Evolutionary conservation across 2,888 invertebrate genomes (phyloP).

Genomic region (Diachrysia chrysitis): DNA sequence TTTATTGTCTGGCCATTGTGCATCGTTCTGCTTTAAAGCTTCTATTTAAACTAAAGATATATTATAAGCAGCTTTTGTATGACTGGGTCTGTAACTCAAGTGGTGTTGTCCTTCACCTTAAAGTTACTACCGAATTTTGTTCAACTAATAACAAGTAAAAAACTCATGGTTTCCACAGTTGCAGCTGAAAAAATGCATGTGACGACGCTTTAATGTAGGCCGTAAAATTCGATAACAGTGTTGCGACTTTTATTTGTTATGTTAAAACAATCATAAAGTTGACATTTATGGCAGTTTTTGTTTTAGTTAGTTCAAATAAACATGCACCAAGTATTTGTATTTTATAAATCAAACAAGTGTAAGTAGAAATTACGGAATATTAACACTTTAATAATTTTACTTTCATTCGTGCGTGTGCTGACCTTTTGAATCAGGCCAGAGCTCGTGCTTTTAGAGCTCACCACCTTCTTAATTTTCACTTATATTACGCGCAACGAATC

Average conservation of each 20-base stretch:
- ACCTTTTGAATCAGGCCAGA: too few relatives aligned
- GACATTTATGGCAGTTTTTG: constrained; percentile 39
- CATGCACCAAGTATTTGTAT: constrained; percentile 18
- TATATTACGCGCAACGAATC: constrained; percentile 1
- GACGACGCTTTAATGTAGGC: constrained; percentile 20
- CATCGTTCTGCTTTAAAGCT: constrained; percentile 36
- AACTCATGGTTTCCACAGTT: constrained; percentile 11
- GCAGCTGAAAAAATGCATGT: constrained; percentile 16
- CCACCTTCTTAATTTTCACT: neutral
- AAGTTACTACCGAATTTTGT: constrained; percentile 20
- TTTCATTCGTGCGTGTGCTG: neutral
- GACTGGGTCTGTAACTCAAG: constrained; percentile 32
- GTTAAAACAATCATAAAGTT: constrained; percentile 38
- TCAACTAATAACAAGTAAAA: constrained; percentile 3
- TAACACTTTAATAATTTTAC: neutral
- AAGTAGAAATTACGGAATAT: neutral
- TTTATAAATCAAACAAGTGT: neutral
- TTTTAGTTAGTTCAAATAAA: constrained; percentile 29
- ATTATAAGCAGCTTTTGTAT: constrained; percentile 43
- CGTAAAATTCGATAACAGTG: constrained; percentile 24
- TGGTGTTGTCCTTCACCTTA: constrained; percentile 23
- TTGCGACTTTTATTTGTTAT: constrained; percentile 37
- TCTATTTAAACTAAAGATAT: constrained; percentile 45
- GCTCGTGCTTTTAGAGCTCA: too few relatives aligned
- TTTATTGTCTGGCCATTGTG: constrained; percentile 48